A percentile compares a stretch with the other conserved stretches of the same genome.
These are phyloP conservation scores for Drosophila trichaetosa DNA, from an alignment of 2,888 invertebrate species.

Conservation along the genomic window DNA sequence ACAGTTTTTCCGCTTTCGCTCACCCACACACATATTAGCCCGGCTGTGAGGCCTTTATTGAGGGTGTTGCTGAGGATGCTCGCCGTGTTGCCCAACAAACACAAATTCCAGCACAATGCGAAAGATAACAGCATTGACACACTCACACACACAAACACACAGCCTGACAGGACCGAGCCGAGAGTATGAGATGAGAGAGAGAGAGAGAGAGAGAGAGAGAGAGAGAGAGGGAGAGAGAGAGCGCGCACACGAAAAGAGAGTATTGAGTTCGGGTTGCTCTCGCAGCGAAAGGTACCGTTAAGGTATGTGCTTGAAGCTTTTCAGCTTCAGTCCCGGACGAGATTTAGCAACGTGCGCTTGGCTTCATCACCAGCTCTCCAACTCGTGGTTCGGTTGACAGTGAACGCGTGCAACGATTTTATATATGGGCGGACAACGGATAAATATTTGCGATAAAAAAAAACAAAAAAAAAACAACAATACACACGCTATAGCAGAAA, in stretches of 20 bases:
- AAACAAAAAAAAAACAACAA: background rate
- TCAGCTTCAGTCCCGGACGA: constrained; percentile 84
- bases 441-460: constrained; percentile 6
- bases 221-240: background rate
- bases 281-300: constrained; percentile 63
- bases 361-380: constrained; percentile 34
- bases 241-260: constrained; percentile 4
- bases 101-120: constrained; percentile 75
- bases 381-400: constrained; percentile 14
- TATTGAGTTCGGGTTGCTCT: constrained; percentile 29
- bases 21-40: constrained; percentile 46
- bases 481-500: constrained; percentile 10
- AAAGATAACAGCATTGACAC: constrained; percentile 66
- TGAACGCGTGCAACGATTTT: constrained; percentile 54
- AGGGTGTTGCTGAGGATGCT: constrained; percentile 77
- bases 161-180: constrained; percentile 37
- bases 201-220: background rate
- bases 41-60: constrained; percentile 58
- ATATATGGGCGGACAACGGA: constrained; percentile 24
- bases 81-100: constrained; percentile 77
- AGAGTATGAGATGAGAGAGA: background rate
- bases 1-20: constrained; percentile 64
- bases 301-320: constrained; percentile 72
- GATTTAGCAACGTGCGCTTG: constrained; percentile 81
- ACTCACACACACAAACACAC: constrained; percentile 13